Conservation (phyloP, 2,888 invertebrate species). For the Nemurella pictetii region DNA sequence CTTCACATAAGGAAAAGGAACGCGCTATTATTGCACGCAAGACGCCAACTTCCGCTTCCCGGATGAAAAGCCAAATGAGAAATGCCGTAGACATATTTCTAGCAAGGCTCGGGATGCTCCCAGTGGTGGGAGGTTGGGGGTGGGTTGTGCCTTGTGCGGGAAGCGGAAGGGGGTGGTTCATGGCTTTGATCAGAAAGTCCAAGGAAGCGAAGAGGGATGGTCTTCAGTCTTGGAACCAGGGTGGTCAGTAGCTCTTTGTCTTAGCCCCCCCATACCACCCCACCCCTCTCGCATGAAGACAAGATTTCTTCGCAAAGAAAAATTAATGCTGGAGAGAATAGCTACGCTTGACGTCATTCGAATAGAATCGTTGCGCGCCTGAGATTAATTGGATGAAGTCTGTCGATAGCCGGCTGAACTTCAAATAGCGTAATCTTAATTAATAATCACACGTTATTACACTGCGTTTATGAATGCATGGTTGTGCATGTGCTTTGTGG, state of each 20-base stretch:
- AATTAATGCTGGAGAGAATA: background rate
- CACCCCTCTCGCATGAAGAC: background rate
- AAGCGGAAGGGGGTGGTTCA: background rate
- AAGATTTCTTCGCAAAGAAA: slow-evolving; percentile 7
- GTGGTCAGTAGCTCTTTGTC: slow-evolving; percentile 8
- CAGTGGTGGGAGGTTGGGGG: background rate
- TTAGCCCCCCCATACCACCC: background rate
- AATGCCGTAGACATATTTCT: slow-evolving; percentile 29
- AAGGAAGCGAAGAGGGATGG: slow-evolving; percentile 7
- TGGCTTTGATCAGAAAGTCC: slow-evolving; percentile 31
- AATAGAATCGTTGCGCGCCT: background rate
- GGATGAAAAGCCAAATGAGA: slow-evolving; percentile 15
- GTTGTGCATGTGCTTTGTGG: background rate
- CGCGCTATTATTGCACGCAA: background rate
- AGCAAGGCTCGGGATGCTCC: background rate
- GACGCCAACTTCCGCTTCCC: background rate
- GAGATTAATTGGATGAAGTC: background rate
- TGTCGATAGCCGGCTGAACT: background rate
- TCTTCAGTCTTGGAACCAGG: slow-evolving; percentile 14
- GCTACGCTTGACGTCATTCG: background rate
- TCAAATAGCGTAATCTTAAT: background rate
- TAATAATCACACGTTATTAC: background rate
- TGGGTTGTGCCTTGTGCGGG: background rate
- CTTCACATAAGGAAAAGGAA: no score
- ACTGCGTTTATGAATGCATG: background rate